These are phyloP conservation scores for Arnoldichthys spilopterus DNA, from an alignment of 2,797 vertebrate genomes.

Conservation along the genomic window DNA sequence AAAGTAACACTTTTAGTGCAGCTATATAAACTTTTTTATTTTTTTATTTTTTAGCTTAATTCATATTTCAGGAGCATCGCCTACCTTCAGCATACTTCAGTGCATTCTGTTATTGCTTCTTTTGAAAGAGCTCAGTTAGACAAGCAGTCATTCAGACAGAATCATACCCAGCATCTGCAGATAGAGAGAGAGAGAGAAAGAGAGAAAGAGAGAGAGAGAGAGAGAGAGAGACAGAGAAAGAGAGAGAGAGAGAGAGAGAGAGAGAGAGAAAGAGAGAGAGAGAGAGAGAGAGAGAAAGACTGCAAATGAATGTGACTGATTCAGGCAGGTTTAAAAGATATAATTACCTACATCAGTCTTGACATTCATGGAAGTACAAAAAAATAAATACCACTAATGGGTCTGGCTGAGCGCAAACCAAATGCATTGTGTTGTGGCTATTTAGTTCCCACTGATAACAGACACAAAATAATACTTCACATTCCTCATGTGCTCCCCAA, in stretches of 20 bases:
- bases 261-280: conserved; percentile 67
- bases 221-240: conserved; percentile 67
- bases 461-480: not conserved
- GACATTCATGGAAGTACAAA: conserved; percentile 51
- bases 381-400: conserved; percentile 61
- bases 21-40: conserved; percentile 51
- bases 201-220: conserved; percentile 66
- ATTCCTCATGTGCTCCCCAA: not conserved
- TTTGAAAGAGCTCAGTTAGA: conserved; percentile 55
- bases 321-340: conserved; percentile 57
- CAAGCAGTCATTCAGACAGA: conserved; percentile 55
- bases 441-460: conserved; percentile 5
- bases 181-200: conserved; percentile 65
- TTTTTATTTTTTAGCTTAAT: conserved; percentile 36
- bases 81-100: conserved; percentile 65
- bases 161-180: conserved; percentile 56
- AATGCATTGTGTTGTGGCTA: not conserved
- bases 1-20: conserved; percentile 56
- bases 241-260: conserved; percentile 66
- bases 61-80: conserved; percentile 66
- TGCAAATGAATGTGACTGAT: conserved; percentile 57
- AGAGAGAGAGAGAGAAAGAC: conserved; percentile 67
- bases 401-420: conserved; percentile 37
- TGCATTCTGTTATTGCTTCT: conserved; percentile 59
- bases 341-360: conserved; percentile 66